Base-by-base conservation (phyloP, 2,797 vertebrate genomes). In the Phalloptychus januarius region DNA sequence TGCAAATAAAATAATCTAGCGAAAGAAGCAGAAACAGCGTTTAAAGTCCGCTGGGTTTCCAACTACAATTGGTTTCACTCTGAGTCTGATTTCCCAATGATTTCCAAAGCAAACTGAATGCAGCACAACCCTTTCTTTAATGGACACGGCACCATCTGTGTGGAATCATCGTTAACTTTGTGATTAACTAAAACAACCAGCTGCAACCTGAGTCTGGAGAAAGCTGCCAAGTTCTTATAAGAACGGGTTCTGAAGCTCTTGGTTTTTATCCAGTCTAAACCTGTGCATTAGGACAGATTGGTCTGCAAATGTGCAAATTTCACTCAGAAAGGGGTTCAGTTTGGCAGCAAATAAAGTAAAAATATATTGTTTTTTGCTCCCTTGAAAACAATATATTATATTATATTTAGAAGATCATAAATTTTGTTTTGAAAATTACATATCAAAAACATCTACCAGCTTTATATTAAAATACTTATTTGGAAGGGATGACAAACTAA, bases 381-480 rank as follows among this genome's bases (percentile, higher is more conserved):
- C 38, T 67, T 67, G 20, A 72, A 56, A 73, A 73, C 36, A 7
- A 42, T 40, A 40, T 48, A 42, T 54, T 40, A 7, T 38, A 52
- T 23, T n/a, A 31, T 31, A 20, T 71, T 36, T 72, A 52, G 18
- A 67, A 7, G 31, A 18, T 38, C 10, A 50, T 52, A 1, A 33
- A 11, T 52, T 50, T 15, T 36, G 8, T 23, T 13, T 31, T 71
- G 46, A 71, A 71, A 44, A 36, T 40, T 20, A 25, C 10, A 28
- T 74, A 28, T 0, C 25, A 45, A 4, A 40, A 54, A 7, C 7
- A 40, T 25, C 11, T 20, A 6, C 36, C 8, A 67, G 38, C 10
- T 73, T 44, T 36, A 48, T 72, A 48, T 54, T 79, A 76, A 58
- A 10, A 20, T 77, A 4, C 70, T 20, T 7, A 65, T 75, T 36